A percentile compares a stretch with the other conserved stretches of the same genome.
These are phyloP conservation scores for Sebastes iracundus DNA, from an alignment of 2,797 vertebrate genomes.

Conservation along the genomic window DNA sequence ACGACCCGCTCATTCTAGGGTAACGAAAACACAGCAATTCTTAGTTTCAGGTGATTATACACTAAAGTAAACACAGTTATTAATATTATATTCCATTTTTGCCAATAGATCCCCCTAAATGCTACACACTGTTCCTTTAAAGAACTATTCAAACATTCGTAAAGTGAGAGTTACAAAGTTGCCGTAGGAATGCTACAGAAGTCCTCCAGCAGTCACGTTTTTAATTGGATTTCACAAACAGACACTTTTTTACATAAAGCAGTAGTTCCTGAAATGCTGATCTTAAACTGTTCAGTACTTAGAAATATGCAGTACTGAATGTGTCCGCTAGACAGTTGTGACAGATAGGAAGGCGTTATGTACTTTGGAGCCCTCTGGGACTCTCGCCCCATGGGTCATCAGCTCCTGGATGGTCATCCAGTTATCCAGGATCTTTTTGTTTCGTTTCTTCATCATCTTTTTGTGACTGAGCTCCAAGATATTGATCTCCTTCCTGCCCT, in stretches of 20 bases:
- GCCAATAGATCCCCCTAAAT: not conserved
- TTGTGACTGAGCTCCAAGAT: conserved; percentile 98
- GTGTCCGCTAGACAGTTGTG: conserved; percentile 89
- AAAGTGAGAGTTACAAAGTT: conserved; percentile 31
- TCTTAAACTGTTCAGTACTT: conserved; percentile 14
- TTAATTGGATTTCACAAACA: conserved; percentile 19
- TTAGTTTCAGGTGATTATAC: not conserved
- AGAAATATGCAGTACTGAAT: not conserved
- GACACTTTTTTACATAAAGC: conserved; percentile 22
- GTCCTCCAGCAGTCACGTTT: conserved; percentile 30
- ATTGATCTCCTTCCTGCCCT: conserved; percentile 89
- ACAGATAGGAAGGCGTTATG: conserved; percentile 98
- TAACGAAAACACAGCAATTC: not conserved
- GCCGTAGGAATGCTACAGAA: conserved; percentile 52
- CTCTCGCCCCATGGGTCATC: conserved; percentile 95
- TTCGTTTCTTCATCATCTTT: conserved; percentile 98
- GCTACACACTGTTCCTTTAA: not conserved
- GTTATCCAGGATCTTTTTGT: conserved; percentile 98
- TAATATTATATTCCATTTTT: not conserved
- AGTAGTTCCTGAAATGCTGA: conserved; percentile 38
- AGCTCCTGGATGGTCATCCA: conserved; percentile 99
- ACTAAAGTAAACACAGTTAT: not conserved
- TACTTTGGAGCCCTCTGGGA: conserved; percentile 91
- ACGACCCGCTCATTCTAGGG: not conserved
- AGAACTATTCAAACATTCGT: conserved; percentile 35